A percentile compares a stretch with the other conserved stretches of the same genome.
Evolutionary conservation across 1,140 invertebrate genomes (phyloP).

Genomic region (Sitobion miscanthi): DNA sequence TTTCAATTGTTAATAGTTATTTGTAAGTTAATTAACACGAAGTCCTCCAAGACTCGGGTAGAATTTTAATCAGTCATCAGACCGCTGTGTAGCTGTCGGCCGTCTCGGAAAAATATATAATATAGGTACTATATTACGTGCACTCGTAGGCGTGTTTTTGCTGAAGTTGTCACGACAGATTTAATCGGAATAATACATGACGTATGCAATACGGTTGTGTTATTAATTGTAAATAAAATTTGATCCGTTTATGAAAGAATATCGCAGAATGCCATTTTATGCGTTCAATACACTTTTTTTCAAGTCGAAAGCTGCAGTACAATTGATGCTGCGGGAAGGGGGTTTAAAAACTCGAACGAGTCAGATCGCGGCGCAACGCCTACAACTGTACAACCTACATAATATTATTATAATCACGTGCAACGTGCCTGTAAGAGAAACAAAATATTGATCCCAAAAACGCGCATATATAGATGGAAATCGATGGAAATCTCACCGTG

Average conservation of each 20-base stretch:
- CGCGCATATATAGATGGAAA: not conserved
- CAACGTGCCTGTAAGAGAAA: not conserved
- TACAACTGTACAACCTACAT: too few species aligned
- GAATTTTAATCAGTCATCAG: constrained; percentile 40
- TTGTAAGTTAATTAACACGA: constrained; percentile 44
- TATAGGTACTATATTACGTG: not conserved
- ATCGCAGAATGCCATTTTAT: not conserved
- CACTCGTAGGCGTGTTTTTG: constrained; percentile 5
- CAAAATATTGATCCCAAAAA: not conserved
- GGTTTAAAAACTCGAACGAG: not conserved
- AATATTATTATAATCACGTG: not conserved
- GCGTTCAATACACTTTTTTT: not conserved
- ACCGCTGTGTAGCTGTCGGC: not conserved
- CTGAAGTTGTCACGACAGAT: not conserved
- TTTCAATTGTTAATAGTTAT: constrained; percentile 30
- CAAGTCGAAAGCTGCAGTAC: not conserved
- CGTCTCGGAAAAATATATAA: not conserved
- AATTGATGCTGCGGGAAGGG: not conserved
- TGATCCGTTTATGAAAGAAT: not conserved
- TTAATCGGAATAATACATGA: not conserved
- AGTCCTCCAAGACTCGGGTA: constrained; percentile 10
- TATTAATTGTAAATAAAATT: not conserved
- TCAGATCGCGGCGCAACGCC: not conserved
- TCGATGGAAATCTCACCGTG: not conserved
- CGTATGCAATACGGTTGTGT: not conserved